A percentile compares a stretch with the other conserved stretches of the same genome.
phyloP scores from a whole-genome alignment of 2,888 invertebrate genomes.

The Lathronympha strigana region DNA sequence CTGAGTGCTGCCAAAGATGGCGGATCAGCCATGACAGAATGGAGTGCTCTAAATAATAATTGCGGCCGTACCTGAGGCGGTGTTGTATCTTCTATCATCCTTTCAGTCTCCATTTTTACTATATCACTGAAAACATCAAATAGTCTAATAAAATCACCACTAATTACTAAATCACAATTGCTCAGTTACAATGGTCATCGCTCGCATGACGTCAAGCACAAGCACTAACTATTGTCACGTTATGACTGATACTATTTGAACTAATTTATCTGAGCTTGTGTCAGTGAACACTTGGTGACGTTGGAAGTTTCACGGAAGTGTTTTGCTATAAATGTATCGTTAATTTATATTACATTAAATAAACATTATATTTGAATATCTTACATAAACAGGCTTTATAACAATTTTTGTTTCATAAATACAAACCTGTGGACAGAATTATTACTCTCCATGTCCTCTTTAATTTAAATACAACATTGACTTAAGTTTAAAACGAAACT shows the following conservation, averaged over 20 bases:
- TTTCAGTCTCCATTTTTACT: constrained; percentile 97
- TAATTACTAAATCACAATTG: constrained; percentile 70
- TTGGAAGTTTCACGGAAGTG: constrained; percentile 8
- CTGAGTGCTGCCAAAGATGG: constrained; percentile 74
- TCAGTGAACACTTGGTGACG: constrained; percentile 27
- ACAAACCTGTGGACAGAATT: too few relatives aligned
- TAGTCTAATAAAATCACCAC: constrained; percentile 71
- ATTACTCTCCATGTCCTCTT: too few relatives aligned
- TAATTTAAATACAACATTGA: too few relatives aligned
- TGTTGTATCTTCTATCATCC: constrained; percentile 90
- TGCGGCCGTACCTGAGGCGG: constrained; percentile 72
- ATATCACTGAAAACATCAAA: constrained; percentile 84
- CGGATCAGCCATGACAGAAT: constrained; percentile 76
- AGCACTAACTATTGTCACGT: constrained; percentile 46
- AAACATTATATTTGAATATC: too few relatives aligned
- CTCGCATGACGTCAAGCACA: constrained; percentile 79
- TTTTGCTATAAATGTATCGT: too few relatives aligned
- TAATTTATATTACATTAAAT: too few relatives aligned
- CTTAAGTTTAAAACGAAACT: too few relatives aligned
- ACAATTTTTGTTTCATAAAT: too few relatives aligned
- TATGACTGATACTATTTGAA: constrained; percentile 31
- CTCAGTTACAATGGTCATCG: constrained; percentile 66
- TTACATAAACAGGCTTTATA: too few relatives aligned
- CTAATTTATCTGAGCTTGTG: constrained; percentile 11
- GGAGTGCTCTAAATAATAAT: constrained; percentile 70